These are phyloP conservation scores for Machaerirhynchus nigripectus DNA, from an alignment of 2,113 vertebrate species.

Conservation along the genomic window DNA sequence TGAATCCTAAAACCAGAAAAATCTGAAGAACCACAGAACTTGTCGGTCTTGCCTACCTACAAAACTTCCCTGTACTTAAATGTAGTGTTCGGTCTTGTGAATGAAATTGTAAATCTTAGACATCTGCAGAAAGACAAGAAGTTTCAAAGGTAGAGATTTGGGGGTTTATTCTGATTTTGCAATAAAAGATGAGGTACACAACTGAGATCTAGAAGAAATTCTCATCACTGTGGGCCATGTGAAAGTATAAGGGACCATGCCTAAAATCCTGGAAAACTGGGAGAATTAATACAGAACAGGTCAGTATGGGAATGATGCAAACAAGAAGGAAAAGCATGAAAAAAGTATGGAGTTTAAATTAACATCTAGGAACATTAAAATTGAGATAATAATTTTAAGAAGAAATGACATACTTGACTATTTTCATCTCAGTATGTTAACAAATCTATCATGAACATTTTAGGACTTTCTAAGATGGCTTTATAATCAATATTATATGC, in stretches of 20 bases:
- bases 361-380: not conserved
- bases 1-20: not conserved
- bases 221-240: not conserved
- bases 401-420: not conserved
- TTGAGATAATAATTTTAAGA: not conserved
- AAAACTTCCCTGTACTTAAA: not conserved
- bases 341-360: not conserved
- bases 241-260: not conserved
- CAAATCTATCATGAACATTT: not conserved
- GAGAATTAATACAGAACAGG: not conserved
- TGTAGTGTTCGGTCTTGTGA: not conserved
- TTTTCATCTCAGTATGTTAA: not conserved
- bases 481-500: not conserved
- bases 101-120: not conserved
- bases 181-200: not conserved
- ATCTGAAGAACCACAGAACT: not conserved
- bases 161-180: not conserved
- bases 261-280: not conserved
- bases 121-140: not conserved
- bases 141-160: not conserved
- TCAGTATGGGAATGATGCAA: not conserved
- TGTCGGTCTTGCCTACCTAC: not conserved
- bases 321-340: not conserved
- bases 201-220: not conserved
- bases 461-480: not conserved